Evolutionary conservation across 2,888 invertebrate genomes (phyloP).

Genomic region (Heteromurus nitidus): DNA sequence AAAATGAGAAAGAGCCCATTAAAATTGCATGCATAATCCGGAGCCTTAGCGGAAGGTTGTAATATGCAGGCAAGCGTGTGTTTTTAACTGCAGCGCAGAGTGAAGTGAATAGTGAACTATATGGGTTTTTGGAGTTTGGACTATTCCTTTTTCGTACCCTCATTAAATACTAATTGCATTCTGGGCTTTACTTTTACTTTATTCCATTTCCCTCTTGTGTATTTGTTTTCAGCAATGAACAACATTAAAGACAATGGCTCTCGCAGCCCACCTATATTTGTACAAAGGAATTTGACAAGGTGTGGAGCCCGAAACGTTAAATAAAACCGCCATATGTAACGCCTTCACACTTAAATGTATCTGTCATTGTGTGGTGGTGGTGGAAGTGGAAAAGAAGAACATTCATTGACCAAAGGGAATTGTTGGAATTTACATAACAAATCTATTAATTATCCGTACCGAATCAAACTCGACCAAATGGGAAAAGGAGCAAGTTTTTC

Average conservation of each 20-base stretch:
- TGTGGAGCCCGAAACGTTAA: not conserved
- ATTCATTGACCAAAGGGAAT: not conserved
- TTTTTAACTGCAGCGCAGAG: too few relatives aligned
- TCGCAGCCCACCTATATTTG: not conserved
- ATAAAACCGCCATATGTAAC: too few relatives aligned
- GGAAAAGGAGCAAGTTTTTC: too few relatives aligned
- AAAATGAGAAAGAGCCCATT: slow-evolving; percentile 10
- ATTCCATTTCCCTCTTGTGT: slow-evolving; percentile 4
- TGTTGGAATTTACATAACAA: not conserved
- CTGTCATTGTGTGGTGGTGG: too few relatives aligned
- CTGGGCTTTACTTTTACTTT: too few relatives aligned
- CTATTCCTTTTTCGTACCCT: too few relatives aligned
- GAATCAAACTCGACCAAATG: not conserved
- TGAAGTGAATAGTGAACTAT: not conserved
- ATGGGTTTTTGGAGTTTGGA: too few relatives aligned
- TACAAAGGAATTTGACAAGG: not conserved
- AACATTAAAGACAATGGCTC: too few relatives aligned
- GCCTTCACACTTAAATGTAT: slow-evolving; percentile 1
- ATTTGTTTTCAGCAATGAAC: too few relatives aligned
- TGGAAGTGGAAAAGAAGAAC: not conserved
- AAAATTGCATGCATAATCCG: slow-evolving; percentile 19
- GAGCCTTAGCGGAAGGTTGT: not conserved
- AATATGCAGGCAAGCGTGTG: not conserved
- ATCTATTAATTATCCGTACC: slow-evolving; percentile 1
- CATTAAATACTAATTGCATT: too few relatives aligned